A percentile compares a stretch with the other conserved stretches of the same genome.
Conservation (phyloP, 2,888 invertebrate genomes). For the Eledone cirrhosa region DNA sequence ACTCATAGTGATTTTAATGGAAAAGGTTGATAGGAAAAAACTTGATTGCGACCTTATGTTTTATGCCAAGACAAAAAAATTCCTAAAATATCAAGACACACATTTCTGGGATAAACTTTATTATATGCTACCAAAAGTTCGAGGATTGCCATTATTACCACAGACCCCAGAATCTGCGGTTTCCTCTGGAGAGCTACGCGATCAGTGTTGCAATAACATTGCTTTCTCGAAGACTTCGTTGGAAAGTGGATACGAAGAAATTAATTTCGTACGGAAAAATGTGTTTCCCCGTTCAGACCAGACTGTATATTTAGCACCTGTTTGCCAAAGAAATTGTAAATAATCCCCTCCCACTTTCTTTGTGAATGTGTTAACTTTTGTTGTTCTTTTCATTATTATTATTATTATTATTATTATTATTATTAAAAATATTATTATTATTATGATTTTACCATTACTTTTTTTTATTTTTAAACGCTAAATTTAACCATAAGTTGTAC, state of each 20-base stretch:
- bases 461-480: too few species aligned
- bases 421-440: not conserved
- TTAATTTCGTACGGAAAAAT: slow-evolving; percentile 20
- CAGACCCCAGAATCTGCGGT: slow-evolving; percentile 24
- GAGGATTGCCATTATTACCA: slow-evolving; percentile 18
- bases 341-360: not conserved
- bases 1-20: slow-evolving; percentile 83
- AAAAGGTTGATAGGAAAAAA: slow-evolving; percentile 83
- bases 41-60: slow-evolving; percentile 86
- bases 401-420: not conserved
- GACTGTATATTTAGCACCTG: slow-evolving; percentile 10
- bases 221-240: slow-evolving; percentile 26
- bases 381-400: not conserved
- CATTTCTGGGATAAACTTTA: slow-evolving; percentile 93
- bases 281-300: slow-evolving; percentile 15
- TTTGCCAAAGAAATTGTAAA: slow-evolving; percentile 9
- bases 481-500: too few species aligned
- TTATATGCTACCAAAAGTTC: slow-evolving; percentile 77
- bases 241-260: slow-evolving; percentile 25
- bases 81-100: slow-evolving; percentile 86
- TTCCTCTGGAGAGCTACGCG: slow-evolving; percentile 21
- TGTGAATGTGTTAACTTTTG: not conserved
- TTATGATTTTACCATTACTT: too few species aligned
- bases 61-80: slow-evolving; percentile 85
- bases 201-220: slow-evolving; percentile 24